Base-by-base conservation (phyloP, 1,140 invertebrate species). In the Myzus persicae region DNA sequence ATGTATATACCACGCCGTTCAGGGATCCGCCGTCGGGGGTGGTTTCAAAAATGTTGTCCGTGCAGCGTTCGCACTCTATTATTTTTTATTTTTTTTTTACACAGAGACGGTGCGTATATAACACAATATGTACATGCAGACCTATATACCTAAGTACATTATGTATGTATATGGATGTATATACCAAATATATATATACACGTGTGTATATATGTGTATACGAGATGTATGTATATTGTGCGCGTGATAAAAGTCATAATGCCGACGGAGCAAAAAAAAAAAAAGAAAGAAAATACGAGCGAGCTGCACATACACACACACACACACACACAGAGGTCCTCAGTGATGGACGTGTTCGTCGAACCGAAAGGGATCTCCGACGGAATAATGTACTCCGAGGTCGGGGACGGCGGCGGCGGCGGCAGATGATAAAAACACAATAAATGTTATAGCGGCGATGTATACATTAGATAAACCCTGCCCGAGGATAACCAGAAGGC, bases 401-500 rank as follows among this genome's bases (percentile, higher is more conserved):
- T 11, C 31, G 36, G 48, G n/a, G 42, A 44, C 90, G 91, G 91
- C 44, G 84, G 84, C 40, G 85, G 36, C 36, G 46, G n/a, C 40
- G 44, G 85, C 91, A 93, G 91, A 93, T 93, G 91, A 93, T 93
- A 93, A 82, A 93, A 84, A 93, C 91, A 93, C 81, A 85, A 93
- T 85, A 84, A 48, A 93, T 84, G 48, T 93, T 42, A 42, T 67
- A 59, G 51, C 51, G 89, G 89, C 91, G 76, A 93, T 93, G 91
- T 38, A 54, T 84, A 54, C 89, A 59, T 85, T 82, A 85, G 91
- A 93, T 93, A 93, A 93, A 85, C 81, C 91, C 44, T 3, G 91
- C 91, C 91, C 90, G 67, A 84, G 91, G 91, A 93, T 93, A 93
- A 93, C 91, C 91, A 85, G 91, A 93, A 93, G 91, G 91, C 91